These are phyloP conservation scores for Rhabdornis inornatus DNA, from an alignment of 2,113 vertebrate genomes.

Conservation along the genomic window DNA sequence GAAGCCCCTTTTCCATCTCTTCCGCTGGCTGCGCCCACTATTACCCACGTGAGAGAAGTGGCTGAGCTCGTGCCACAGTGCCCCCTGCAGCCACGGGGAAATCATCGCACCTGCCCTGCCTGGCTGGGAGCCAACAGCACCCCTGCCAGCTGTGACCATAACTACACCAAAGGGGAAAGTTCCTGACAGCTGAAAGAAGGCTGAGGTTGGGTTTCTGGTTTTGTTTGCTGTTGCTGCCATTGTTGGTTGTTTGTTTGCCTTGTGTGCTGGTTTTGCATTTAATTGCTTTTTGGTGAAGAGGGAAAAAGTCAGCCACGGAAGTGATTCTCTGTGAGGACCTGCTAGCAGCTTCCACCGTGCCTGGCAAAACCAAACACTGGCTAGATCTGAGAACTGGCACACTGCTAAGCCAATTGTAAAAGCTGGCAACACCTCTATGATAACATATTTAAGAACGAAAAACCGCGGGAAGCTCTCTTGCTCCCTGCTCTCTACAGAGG, in stretches of 20 bases:
- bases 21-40: neutral
- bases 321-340: neutral
- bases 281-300: neutral
- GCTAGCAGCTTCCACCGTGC: neutral
- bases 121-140: neutral
- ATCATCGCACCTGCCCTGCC: neutral
- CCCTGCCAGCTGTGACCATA: neutral
- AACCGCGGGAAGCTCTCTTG: neutral
- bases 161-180: neutral
- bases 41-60: neutral
- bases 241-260: neutral
- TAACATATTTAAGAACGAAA: neutral
- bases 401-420: neutral
- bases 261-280: neutral
- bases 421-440: neutral
- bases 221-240: neutral
- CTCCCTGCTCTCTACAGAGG: neutral
- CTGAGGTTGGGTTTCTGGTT: neutral
- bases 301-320: neutral
- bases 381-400: neutral
- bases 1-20: neutral
- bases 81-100: neutral
- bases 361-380: neutral
- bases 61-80: neutral
- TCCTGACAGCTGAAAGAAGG: neutral